These are phyloP conservation scores for Rhinogobius similis DNA, from an alignment of 2,113 vertebrate genomes.

Conservation along the genomic window DNA sequence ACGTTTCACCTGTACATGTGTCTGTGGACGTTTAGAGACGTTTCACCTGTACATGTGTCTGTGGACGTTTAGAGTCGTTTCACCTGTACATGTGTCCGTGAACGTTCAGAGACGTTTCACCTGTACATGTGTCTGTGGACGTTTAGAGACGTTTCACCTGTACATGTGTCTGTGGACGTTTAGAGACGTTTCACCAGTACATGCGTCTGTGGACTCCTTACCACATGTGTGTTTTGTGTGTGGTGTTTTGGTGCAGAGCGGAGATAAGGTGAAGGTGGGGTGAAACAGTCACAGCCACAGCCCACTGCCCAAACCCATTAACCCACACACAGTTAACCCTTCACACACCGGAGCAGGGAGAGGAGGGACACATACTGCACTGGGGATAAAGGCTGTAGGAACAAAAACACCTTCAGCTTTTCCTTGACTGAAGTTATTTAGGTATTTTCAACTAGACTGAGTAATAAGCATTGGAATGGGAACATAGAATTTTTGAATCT, in stretches of 20 bases:
- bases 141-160: not conserved
- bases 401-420: not conserved
- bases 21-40: not conserved
- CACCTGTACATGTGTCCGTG: not conserved
- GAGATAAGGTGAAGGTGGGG: slow-evolving; percentile 9
- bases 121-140: not conserved
- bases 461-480: too few species aligned
- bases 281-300: slow-evolving; percentile 8
- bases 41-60: not conserved
- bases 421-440: not conserved
- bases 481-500: too few species aligned
- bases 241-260: not conserved
- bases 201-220: not conserved
- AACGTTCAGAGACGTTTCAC: not conserved
- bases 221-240: not conserved
- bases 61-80: not conserved
- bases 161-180: not conserved
- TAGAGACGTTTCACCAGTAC: not conserved
- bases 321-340: slow-evolving; percentile 1
- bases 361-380: not conserved
- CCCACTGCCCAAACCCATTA: slow-evolving; percentile 10
- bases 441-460: too few species aligned
- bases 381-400: not conserved
- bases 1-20: not conserved
- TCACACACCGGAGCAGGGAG: not conserved